phyloP scores from a whole-genome alignment of 2,113 vertebrate species.

The Pomatostomus ruficeps region DNA sequence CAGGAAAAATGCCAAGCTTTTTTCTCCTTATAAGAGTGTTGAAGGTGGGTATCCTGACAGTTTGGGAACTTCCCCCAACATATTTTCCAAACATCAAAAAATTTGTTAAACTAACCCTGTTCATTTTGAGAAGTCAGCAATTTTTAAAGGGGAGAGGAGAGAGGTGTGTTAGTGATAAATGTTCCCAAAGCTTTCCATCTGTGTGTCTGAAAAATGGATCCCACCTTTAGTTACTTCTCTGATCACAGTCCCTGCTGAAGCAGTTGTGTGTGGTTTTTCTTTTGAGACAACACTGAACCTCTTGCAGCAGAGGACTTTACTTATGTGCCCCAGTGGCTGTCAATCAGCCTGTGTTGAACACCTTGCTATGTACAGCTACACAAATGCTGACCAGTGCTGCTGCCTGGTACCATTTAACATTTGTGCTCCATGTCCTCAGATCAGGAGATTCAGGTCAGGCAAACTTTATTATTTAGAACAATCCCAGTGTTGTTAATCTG shows the following conservation, averaged over 20 bases:
- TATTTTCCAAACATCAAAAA: background rate
- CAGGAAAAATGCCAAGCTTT: background rate
- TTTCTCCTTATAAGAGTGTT: background rate
- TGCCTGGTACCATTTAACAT: background rate
- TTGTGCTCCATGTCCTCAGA: fast-evolving
- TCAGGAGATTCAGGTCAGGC: background rate
- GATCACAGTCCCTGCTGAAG: background rate
- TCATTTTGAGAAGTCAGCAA: background rate
- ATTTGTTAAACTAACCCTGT: background rate
- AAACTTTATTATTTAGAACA: background rate
- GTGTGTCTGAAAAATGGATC: background rate
- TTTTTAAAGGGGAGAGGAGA: background rate
- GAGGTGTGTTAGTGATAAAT: background rate
- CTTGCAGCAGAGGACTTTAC: background rate
- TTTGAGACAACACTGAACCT: background rate
- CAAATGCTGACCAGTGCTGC: background rate
- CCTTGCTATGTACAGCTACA: background rate
- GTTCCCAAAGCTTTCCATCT: background rate
- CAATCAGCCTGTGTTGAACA: background rate
- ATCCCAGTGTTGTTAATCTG: background rate
- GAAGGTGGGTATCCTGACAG: background rate
- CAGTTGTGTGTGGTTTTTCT: background rate
- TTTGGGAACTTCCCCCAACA: background rate
- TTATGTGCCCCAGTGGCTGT: background rate
- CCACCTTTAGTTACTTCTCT: background rate